Conservation (phyloP, 2,888 invertebrate species). For the Sarcophaga carnaria region DNA sequence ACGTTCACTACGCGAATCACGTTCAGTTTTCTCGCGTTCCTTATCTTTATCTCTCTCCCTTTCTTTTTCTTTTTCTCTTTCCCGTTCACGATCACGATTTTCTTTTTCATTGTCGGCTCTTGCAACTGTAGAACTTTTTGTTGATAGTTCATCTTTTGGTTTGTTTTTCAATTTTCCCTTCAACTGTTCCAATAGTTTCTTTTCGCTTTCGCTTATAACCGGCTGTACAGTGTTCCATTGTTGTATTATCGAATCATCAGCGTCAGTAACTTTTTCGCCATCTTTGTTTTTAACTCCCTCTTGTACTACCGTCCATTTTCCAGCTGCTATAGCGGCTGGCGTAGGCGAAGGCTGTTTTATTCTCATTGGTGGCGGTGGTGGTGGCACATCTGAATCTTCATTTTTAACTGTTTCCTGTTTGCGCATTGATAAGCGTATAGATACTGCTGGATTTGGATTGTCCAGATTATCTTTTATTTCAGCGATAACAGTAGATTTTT, state of each 20-base stretch:
- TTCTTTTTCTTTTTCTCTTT: conserved; percentile 71
- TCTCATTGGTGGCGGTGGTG: conserved; percentile 78
- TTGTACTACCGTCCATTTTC: conserved; percentile 82
- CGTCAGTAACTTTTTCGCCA: conserved; percentile 71
- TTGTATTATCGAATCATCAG: conserved; percentile 83
- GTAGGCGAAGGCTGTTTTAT: conserved; percentile 74
- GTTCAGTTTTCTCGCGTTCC: conserved; percentile 43
- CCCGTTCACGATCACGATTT: conserved; percentile 56
- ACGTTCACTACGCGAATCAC: conserved; percentile 54
- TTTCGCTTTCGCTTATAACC: conserved; percentile 84
- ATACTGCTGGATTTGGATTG: conserved; percentile 83
- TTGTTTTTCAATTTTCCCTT: conserved; percentile 80
- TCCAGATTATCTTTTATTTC: conserved; percentile 69
- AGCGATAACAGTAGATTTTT: conserved; percentile 46
- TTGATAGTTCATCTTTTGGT: conserved; percentile 73
- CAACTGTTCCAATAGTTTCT: conserved; percentile 83
- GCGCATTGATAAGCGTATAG: conserved; percentile 86
- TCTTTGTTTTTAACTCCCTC: conserved; percentile 77
- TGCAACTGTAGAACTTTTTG: conserved; percentile 40
- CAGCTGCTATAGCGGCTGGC: conserved; percentile 75
- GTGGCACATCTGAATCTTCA: conserved; percentile 75
- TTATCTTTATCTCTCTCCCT: conserved; percentile 74
- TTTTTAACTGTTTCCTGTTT: conserved; percentile 82
- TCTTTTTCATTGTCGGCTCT: conserved; percentile 72
- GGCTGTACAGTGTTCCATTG: conserved; percentile 85